Base-by-base conservation (phyloP, 1,140 invertebrate genomes). In the Euwallacea fornicatus region DNA sequence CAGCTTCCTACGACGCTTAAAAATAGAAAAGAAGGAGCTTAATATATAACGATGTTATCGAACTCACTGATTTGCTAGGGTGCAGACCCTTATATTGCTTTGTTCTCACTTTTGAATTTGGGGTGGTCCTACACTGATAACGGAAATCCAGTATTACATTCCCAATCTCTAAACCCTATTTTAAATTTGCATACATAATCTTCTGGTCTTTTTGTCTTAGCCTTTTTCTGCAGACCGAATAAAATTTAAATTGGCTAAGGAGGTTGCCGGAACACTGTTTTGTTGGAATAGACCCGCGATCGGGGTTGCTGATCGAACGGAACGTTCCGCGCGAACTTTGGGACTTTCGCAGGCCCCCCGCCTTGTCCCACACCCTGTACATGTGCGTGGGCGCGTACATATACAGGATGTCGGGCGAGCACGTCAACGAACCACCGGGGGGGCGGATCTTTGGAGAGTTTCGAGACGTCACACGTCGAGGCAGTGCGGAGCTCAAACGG, bases 71-170 rank as follows among this genome's bases (percentile, higher is more conserved):
- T 79, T 79, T 78, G 77, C 77, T 75, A 75, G 78, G 78, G 78
- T 76, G 76, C 62, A 75, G 69, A 78, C 78, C 78, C 78, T 79
- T 79, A 79, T 33, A 33, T 78, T 76, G 78, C 78, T 75, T 79
- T 79, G 78, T 79, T 78, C 78, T 79, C 78, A 79, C 78, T 79
- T 79, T 79, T 79, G 76, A 78, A 78, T 77, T 75, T 75, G 77
- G 77, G 77, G 78, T 78, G 77, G 78, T 79, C 76, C 75, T 73
- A 70, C 71, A 67, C 75, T 76, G 78, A 79, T 79, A 79, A 79
- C 73, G 70, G 73, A 75, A 75, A 76, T 62, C 72, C 76, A 74
- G 71, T 75, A 76, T 77, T 77, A 77, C 76, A 77, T 73, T 76
- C 75, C 66, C 65, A 67, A 73, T 74, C 71, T 66, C 69, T 66